phyloP scores from a whole-genome alignment of 2,797 vertebrate species.

The Squalus acanthias region DNA sequence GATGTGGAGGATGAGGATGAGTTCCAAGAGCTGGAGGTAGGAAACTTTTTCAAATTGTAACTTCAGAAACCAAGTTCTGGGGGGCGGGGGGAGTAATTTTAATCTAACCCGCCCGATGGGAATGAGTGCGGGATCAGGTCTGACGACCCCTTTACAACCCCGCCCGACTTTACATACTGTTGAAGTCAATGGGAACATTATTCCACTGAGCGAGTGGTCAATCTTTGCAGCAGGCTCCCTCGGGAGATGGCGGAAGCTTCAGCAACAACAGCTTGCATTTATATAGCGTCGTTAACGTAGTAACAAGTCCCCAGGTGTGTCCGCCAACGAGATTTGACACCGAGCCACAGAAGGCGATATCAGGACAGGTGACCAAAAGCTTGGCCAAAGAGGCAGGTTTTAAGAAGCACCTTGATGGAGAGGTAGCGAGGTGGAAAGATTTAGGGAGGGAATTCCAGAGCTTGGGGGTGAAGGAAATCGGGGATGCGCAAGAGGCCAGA shows the following conservation, averaged over 20 bases:
- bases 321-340: background rate
- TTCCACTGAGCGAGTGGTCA: too few relatives aligned
- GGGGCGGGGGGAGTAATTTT: background rate
- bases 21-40: conserved; percentile 88
- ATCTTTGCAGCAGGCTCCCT: background rate
- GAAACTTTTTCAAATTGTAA: conserved; percentile 40
- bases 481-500: too few relatives aligned
- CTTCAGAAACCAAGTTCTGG: background rate
- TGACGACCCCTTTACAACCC: background rate
- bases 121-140: background rate
- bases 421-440: too few relatives aligned
- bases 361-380: background rate
- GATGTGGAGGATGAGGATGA: conserved; percentile 83
- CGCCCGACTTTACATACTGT: background rate
- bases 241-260: background rate
- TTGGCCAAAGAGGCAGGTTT: background rate
- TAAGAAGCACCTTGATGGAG: background rate
- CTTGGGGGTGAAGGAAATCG: too few relatives aligned
- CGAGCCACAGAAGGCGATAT: background rate
- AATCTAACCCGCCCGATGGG: background rate
- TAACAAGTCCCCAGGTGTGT: background rate
- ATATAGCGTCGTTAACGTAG: background rate
- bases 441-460: too few relatives aligned
- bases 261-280: background rate
- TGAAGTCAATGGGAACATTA: background rate